A percentile compares a stretch with the other conserved stretches of the same genome.
phyloP scores from a whole-genome alignment of 2,888 invertebrate genomes.

The Agrochola lota region DNA sequence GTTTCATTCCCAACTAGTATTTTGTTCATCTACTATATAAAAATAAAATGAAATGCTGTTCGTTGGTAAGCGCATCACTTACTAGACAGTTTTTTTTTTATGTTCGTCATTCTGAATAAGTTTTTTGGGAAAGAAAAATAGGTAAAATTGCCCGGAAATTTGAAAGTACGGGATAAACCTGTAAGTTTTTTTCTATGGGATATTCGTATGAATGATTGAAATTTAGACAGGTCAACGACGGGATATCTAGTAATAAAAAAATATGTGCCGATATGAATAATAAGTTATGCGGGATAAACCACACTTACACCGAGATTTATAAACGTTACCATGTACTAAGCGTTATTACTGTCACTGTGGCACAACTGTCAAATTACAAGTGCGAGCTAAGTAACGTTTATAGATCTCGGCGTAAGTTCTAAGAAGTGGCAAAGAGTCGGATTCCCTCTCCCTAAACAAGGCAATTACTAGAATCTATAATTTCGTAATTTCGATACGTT shows the following conservation, averaged over 20 bases:
- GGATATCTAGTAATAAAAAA: background rate
- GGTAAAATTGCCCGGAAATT: background rate
- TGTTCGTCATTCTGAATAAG: background rate
- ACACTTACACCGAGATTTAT: background rate
- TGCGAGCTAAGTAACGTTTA: background rate
- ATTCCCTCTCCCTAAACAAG: background rate
- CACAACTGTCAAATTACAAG: too few species aligned
- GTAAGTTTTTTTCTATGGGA: background rate
- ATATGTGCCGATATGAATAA: background rate
- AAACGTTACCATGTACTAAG: background rate
- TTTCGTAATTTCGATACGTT: background rate
- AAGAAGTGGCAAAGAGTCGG: background rate
- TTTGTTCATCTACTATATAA: background rate
- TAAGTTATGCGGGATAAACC: background rate
- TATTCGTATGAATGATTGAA: too few species aligned
- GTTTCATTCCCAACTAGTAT: background rate
- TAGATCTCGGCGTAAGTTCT: background rate
- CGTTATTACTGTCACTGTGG: background rate
- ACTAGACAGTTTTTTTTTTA: background rate
- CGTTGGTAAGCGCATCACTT: background rate
- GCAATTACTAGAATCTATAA: slow-evolving; percentile 8
- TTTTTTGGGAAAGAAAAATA: background rate
- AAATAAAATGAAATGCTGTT: background rate
- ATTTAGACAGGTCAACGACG: background rate
- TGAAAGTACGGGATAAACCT: background rate